Evolutionary conservation across 2,888 invertebrate genomes (phyloP).

Genomic region (Corbicula japonica): DNA sequence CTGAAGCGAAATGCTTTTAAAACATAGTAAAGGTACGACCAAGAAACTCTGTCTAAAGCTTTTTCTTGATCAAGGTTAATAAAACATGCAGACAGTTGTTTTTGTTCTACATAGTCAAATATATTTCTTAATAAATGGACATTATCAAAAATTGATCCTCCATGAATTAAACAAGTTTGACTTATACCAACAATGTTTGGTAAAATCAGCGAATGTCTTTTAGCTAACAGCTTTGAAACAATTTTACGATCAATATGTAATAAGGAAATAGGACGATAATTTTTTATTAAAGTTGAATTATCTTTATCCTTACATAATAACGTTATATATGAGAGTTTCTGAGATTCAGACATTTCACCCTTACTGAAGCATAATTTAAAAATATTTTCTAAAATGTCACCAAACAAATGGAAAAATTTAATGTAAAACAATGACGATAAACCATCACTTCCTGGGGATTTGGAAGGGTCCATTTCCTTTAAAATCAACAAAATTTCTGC

Average conservation of each 20-base stretch:
- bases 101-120: slow-evolving; percentile 58
- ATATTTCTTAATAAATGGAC: slow-evolving; percentile 57
- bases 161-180: slow-evolving; percentile 68
- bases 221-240: slow-evolving; percentile 61
- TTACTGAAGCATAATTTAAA: slow-evolving; percentile 15
- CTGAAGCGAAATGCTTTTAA: slow-evolving; percentile 63
- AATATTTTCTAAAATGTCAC: slow-evolving; percentile 29
- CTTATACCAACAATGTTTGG: slow-evolving; percentile 47
- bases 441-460: slow-evolving; percentile 50
- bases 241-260: slow-evolving; percentile 69
- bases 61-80: slow-evolving; percentile 70
- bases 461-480: slow-evolving; percentile 16
- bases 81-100: slow-evolving; percentile 48
- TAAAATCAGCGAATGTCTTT: slow-evolving; percentile 47
- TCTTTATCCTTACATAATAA: slow-evolving; percentile 62
- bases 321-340: slow-evolving; percentile 47
- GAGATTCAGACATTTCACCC: slow-evolving; percentile 34
- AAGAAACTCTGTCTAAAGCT: slow-evolving; percentile 68
- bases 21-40: slow-evolving; percentile 57
- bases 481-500: slow-evolving; percentile 1
- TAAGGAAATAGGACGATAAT: too few species aligned
- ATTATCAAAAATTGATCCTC: slow-evolving; percentile 69
- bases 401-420: slow-evolving; percentile 31
- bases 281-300: slow-evolving; percentile 54
- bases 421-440: slow-evolving; percentile 30